Percentiles rank a stretch among this genome's conserved stretches.
Conservation (phyloP, 2,888 invertebrate genomes). For the Tiliacea aurago region DNA sequence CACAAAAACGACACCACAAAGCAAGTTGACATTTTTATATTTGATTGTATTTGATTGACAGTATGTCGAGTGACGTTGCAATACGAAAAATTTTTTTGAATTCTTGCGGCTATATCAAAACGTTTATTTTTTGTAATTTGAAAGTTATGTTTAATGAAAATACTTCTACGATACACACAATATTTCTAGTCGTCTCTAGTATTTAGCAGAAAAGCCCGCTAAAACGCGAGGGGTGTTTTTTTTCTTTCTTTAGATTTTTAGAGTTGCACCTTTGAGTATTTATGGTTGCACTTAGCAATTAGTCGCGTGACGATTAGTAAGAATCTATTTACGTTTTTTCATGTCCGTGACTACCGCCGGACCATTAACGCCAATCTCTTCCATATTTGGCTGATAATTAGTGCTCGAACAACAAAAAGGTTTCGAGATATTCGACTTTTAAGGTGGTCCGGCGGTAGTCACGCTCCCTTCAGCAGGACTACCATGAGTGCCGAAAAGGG, state of each 20-base stretch:
- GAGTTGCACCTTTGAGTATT: too few species aligned
- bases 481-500: too few species aligned
- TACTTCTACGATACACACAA: neutral
- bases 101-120: slow-evolving; percentile 13
- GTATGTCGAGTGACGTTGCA: slow-evolving; percentile 58
- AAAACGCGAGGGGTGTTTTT: neutral
- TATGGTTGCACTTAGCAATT: too few species aligned
- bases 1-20: slow-evolving; percentile 83
- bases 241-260: slow-evolving; percentile 4
- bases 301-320: neutral
- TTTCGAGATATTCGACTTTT: too few species aligned
- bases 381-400: too few species aligned
- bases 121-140: neutral
- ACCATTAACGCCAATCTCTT: too few species aligned
- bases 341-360: too few species aligned
- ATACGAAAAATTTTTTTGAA: slow-evolving; percentile 44
- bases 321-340: neutral
- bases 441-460: too few species aligned
- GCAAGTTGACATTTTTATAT: slow-evolving; percentile 78
- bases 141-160: neutral
- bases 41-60: slow-evolving; percentile 67
- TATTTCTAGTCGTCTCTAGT: neutral
- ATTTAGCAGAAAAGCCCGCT: neutral
- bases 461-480: too few species aligned
- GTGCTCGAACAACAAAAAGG: too few species aligned